Evolutionary conservation across 2,888 invertebrate genomes (phyloP).

Genomic region (Bhutanitis thaidina): DNA sequence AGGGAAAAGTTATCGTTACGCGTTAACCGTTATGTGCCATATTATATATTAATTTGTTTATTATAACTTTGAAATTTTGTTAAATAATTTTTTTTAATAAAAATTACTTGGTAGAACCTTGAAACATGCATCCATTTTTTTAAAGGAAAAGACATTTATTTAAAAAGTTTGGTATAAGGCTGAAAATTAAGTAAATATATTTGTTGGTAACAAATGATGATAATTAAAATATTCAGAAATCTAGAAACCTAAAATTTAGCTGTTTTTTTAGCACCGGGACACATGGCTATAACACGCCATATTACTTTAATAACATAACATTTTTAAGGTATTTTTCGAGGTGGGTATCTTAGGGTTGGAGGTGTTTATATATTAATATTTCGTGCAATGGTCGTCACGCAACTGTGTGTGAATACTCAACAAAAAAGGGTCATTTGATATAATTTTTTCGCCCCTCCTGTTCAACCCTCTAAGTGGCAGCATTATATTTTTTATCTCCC

Average conservation of each 20-base stretch:
- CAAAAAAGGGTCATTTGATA: slow-evolving; percentile 33
- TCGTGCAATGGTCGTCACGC: slow-evolving; percentile 41
- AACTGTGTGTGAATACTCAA: slow-evolving; percentile 25
- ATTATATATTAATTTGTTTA: no score
- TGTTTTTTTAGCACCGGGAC: not conserved
- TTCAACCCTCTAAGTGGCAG: slow-evolving; percentile 21
- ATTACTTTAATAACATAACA: slow-evolving; percentile 37
- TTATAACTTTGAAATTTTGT: no score
- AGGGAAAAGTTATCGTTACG: no score
- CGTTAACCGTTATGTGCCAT: no score
- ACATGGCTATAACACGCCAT: slow-evolving; percentile 27
- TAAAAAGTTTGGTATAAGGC: no score
- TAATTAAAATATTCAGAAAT: no score
- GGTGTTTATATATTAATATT: slow-evolving; percentile 50
- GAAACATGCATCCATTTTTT: no score
- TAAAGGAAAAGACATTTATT: no score
- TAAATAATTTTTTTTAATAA: no score
- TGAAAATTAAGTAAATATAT: no score
- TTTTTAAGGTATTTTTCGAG: slow-evolving; percentile 34
- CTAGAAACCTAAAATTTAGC: not conserved
- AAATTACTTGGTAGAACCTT: no score
- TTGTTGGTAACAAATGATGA: no score
- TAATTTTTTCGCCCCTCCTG: slow-evolving; percentile 23
- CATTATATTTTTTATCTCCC: slow-evolving; percentile 27
- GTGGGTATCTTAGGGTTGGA: slow-evolving; percentile 36